Evolutionary conservation across 2,797 vertebrate genomes (phyloP), one percentile per base, ranked within the genome.

Genomic region (Acrossocheilus fasciatus): DNA sequence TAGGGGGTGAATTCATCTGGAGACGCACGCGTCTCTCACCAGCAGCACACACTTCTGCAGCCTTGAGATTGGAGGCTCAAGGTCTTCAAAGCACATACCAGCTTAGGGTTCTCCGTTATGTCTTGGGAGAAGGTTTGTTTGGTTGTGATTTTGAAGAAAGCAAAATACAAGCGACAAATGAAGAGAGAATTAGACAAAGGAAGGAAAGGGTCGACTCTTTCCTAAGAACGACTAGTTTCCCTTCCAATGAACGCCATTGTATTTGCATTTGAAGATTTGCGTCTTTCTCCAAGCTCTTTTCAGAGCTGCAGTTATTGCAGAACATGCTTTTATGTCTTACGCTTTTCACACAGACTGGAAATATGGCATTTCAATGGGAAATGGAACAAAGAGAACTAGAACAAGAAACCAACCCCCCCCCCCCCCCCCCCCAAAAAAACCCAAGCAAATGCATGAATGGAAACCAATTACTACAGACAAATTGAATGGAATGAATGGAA

Each of bases 81-180:
- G 82, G 74, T 87, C 39, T 83, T 81, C 86, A 79, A 77, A 81
- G 52, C 82, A 83, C 59, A 64, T 39, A 73, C 47, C 47, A 78
- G 83, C 80, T 90, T 83, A 87, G 3, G 54, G 52, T 72, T 54
- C 70, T 68, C 70, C 52, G 59, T 57, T 85, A 75, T 54, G 79
- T 84, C 68, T 66, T 62, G 66, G 86, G 80, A 81, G 84, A 76
- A 88, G 70, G 82, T 81, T 75, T 88, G 59, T 88, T 92, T 87
- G 82, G 88, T 39, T 89, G 90, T 87, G 47, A 89, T 70, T 79
- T 18, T 80, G 43, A 17, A 66, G 34, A 80, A 85, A 73, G 10
- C 77, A 76, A 50, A 88, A 85, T 57, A 81, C 84, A 62, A 59
- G 11, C 52, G 15, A 52, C 30, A 50, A 77, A 85, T 34, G 26